Evolutionary conservation across 2,113 vertebrate genomes (phyloP).

Genomic region (Phalacrocorax brasilianus): DNA sequence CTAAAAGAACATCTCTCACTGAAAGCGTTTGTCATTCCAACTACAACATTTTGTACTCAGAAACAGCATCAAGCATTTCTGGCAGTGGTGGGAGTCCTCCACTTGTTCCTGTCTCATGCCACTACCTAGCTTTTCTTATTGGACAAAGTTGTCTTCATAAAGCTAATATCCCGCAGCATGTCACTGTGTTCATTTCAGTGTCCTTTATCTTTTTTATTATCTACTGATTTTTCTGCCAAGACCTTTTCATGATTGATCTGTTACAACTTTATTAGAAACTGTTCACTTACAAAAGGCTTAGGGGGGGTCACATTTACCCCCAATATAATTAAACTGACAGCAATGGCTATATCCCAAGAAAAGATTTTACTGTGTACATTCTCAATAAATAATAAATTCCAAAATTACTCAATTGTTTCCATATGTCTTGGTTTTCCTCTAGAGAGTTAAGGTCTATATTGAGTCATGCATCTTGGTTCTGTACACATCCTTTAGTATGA

Average conservation of each 20-base stretch:
- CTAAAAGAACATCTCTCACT: neutral
- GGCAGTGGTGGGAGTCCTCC: neutral
- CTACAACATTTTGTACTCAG: neutral
- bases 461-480: neutral
- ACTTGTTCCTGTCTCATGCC: neutral
- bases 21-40: neutral
- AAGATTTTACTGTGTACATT: neutral
- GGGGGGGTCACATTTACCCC: neutral
- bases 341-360: neutral
- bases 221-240: conserved; percentile 50
- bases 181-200: conserved; percentile 17
- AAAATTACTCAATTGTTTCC: neutral
- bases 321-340: conserved; percentile 37
- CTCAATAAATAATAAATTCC: conserved; percentile 3
- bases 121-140: neutral
- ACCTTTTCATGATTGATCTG: conserved; percentile 52
- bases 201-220: conserved; percentile 60
- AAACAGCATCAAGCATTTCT: neutral
- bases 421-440: neutral
- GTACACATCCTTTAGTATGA: neutral
- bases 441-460: neutral
- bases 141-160: conserved; percentile 27
- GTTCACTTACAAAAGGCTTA: conserved; percentile 5
- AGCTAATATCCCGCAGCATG: neutral
- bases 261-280: conserved; percentile 49